A percentile compares a stretch with the other conserved stretches of the same genome.
Evolutionary conservation across 2,888 invertebrate species (phyloP).

Genomic region (Campoletis raptor): DNA sequence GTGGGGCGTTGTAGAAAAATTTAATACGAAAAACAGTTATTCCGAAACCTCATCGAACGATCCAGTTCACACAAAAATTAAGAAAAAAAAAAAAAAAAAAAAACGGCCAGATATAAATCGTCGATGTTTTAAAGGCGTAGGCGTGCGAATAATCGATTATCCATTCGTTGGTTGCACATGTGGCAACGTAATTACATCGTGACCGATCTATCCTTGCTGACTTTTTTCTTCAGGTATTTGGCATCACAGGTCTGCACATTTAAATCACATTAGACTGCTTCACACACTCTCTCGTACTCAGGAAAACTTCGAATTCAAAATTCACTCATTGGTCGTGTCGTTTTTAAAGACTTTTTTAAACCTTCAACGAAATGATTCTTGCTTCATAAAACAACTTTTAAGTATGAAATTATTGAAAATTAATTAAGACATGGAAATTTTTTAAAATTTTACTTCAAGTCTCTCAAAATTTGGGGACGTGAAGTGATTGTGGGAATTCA

Average conservation of each 20-base stretch:
- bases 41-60: background rate
- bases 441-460: background rate
- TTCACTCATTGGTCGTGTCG: background rate
- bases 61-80: background rate
- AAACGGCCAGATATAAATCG: slow-evolving; percentile 68
- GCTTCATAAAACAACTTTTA: background rate
- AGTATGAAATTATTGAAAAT: background rate
- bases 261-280: background rate
- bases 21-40: slow-evolving; percentile 37
- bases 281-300: background rate
- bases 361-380: background rate
- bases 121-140: slow-evolving; percentile 71
- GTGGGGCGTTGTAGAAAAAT: slow-evolving; percentile 19
- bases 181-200: slow-evolving; percentile 72
- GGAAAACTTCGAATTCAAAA: background rate
- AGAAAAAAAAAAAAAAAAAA: background rate
- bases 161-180: slow-evolving; percentile 73
- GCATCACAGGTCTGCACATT: background rate
- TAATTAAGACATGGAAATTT: background rate
- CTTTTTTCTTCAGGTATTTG: background rate
- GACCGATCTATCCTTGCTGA: slow-evolving; percentile 65
- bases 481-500: background rate
- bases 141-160: slow-evolving; percentile 74
- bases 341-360: background rate
- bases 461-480: no score